Conservation (phyloP, 2,888 invertebrate genomes). For the Tipula lateralis region DNA sequence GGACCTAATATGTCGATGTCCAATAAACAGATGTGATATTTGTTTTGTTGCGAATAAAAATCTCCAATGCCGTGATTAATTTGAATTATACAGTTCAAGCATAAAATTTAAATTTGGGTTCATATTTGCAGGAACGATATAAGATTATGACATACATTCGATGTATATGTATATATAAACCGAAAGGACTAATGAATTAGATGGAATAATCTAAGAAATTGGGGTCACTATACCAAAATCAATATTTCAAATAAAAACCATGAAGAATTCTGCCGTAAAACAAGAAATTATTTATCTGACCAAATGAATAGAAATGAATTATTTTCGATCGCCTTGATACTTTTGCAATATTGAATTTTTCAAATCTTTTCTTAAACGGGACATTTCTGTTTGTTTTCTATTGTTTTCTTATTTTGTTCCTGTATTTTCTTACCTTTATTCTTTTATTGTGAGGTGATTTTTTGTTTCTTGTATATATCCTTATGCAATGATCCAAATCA, state of each 20-base stretch:
- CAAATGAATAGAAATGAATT: neutral
- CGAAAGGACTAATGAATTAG: neutral
- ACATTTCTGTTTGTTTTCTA: constrained; percentile 24
- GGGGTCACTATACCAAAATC: neutral
- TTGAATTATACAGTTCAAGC: neutral
- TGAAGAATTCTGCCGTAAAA: neutral
- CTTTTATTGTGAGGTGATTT: neutral
- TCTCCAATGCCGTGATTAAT: neutral
- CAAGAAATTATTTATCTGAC: constrained; percentile 11
- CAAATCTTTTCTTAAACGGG: neutral
- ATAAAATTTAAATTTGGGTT: neutral
- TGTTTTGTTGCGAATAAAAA: neutral
- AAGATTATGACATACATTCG: neutral
- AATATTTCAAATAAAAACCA: neutral
- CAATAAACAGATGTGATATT: neutral
- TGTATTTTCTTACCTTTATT: neutral
- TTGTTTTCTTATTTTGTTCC: neutral
- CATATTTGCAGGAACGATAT: neutral
- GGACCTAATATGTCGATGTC: neutral
- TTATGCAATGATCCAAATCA: constrained; percentile 24
- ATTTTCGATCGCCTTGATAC: neutral
- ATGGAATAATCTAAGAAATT: neutral
- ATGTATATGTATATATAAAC: neutral
- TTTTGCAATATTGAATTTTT: neutral
- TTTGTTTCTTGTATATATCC: neutral